Percentiles rank a stretch among this genome's conserved stretches.
Evolutionary conservation across 1,140 invertebrate species (phyloP).

Genomic region (Homalodisca vitripennis): DNA sequence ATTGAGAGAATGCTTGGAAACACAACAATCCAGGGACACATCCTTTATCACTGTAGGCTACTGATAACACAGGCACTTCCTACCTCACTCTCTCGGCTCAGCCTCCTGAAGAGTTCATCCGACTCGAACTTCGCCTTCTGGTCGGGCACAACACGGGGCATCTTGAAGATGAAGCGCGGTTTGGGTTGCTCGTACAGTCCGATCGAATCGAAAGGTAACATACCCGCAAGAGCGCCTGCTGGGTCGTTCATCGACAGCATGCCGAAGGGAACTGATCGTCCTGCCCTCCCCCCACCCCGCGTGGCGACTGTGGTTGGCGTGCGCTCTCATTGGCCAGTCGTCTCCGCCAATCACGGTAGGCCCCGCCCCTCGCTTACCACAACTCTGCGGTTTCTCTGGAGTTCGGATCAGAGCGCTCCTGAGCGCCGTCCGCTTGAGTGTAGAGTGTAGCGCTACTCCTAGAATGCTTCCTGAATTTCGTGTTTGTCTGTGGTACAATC

Average conservation of each 20-base stretch:
- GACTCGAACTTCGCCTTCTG: constrained; percentile 96
- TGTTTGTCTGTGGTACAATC: too few relatives aligned
- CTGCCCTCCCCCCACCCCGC: not conserved
- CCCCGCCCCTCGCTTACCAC: constrained; percentile 8
- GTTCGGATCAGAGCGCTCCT: not conserved
- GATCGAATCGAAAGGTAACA: constrained; percentile 82
- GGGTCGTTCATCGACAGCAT: constrained; percentile 45
- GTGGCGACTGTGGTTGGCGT: too few relatives aligned
- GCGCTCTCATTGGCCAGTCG: not conserved
- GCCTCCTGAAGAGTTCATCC: constrained; percentile 89
- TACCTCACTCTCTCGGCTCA: constrained; percentile 94
- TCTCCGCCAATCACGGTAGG: not conserved
- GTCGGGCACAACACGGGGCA: constrained; percentile 94
- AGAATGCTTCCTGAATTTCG: too few relatives aligned
- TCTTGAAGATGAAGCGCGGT: constrained; percentile 87
- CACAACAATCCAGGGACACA: too few relatives aligned
- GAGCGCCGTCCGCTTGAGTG: not conserved
- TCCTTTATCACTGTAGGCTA: too few relatives aligned
- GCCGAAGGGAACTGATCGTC: constrained; percentile 26
- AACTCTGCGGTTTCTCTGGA: constrained; percentile 24
- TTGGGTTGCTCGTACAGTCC: constrained; percentile 87
- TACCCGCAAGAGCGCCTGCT: constrained; percentile 56
- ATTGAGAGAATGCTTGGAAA: too few relatives aligned
- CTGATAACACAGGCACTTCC: too few relatives aligned
- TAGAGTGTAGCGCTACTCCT: too few relatives aligned